These are phyloP conservation scores for Elysia crispata DNA, from an alignment of 2,888 invertebrate species.

Conservation along the genomic window DNA sequence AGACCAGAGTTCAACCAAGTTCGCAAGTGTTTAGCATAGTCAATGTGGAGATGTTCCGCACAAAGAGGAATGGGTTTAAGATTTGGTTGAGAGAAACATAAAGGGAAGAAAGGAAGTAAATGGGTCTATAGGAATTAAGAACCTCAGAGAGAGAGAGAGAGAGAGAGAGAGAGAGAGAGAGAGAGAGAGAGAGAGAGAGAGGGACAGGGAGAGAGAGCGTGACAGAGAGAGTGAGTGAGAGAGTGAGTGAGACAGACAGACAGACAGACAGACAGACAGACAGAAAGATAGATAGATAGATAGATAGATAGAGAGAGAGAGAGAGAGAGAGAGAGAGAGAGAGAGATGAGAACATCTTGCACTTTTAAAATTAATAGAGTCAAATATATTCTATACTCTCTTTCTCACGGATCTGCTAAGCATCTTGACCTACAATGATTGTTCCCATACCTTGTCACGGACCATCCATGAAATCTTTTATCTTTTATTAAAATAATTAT, in stretches of 20 bases:
- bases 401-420: too few species aligned
- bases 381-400: too few species aligned
- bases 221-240: constrained; percentile 28
- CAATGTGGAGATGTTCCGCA: too few species aligned
- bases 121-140: too few species aligned
- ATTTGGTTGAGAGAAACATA: not conserved
- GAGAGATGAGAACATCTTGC: not conserved
- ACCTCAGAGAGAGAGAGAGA: not conserved
- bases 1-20: too few species aligned
- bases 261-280: not conserved
- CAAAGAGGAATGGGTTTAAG: too few species aligned
- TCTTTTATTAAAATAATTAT: too few species aligned
- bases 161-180: not conserved
- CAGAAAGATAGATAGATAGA: not conserved
- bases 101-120: not conserved
- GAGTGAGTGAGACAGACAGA: constrained; percentile 26
- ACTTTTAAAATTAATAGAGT: too few species aligned
- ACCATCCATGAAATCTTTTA: too few species aligned
- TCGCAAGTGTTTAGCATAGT: too few species aligned
- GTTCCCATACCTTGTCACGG: too few species aligned
- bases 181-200: constrained; percentile 30
- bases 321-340: not conserved
- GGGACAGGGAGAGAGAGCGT: constrained; percentile 30
- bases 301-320: not conserved
- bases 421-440: too few species aligned